These are phyloP conservation scores for Ciconia boyciana DNA, from an alignment of 2,113 vertebrate genomes.

Conservation along the genomic window DNA sequence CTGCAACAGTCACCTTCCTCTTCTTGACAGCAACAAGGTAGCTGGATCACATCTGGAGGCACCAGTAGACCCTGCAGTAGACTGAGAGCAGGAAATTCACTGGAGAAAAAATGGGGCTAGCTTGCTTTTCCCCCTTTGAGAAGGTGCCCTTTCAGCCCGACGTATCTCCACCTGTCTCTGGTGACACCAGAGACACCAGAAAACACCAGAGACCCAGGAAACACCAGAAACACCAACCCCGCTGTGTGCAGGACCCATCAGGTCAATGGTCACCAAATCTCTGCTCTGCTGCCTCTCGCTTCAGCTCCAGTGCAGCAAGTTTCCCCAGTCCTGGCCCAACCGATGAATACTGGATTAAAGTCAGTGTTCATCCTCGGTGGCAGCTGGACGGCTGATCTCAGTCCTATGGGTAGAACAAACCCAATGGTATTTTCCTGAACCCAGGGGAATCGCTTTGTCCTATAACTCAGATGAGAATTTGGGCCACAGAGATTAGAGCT, in stretches of 20 bases:
- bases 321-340: background rate
- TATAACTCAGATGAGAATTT: background rate
- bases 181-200: background rate
- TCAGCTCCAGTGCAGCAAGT: background rate
- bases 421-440: background rate
- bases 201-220: background rate
- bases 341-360: background rate
- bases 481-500: background rate
- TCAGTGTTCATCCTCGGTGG: background rate
- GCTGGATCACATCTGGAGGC: background rate
- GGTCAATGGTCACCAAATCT: background rate
- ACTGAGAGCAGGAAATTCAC: background rate
- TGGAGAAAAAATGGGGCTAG: background rate
- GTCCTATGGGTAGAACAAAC: background rate
- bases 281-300: background rate
- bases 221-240: background rate
- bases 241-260: background rate
- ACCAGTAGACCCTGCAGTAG: background rate
- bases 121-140: background rate
- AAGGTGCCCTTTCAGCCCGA: background rate
- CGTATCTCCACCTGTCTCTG: accelerated
- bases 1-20: background rate
- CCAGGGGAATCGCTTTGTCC: background rate
- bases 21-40: background rate
- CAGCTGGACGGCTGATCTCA: background rate